phyloP scores from a whole-genome alignment of 2,113 vertebrate genomes.

The Butorides virescens region DNA sequence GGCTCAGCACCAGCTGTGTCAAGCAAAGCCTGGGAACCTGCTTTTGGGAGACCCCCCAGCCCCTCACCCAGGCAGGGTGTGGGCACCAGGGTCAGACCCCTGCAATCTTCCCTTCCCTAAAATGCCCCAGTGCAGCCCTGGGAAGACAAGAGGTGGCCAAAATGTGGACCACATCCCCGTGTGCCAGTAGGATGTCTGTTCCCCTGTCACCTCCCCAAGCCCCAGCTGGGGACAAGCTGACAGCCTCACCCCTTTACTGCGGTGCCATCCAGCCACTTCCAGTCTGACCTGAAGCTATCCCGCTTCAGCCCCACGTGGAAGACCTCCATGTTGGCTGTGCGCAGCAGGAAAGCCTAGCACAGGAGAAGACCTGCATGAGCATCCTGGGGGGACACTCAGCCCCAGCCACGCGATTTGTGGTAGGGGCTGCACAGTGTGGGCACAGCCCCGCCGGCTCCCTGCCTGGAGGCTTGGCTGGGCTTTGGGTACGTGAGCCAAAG shows the following conservation, averaged over 20 bases:
- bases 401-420: accelerated
- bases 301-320: constrained; percentile 31
- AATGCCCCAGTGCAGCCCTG: neutral
- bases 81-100: too few species aligned
- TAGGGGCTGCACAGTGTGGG: accelerated
- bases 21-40: neutral
- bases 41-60: neutral
- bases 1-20: neutral
- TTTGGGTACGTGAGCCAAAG: neutral
- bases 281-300: neutral
- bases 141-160: neutral
- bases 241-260: neutral
- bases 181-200: neutral
- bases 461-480: neutral
- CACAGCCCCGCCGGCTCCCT: neutral
- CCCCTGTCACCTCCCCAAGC: accelerated
- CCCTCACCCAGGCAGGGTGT: neutral
- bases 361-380: neutral
- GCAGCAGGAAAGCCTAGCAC: constrained; percentile 1
- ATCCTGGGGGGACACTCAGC: neutral
- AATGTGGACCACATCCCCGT: neutral
- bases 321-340: neutral
- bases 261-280: constrained; percentile 45
- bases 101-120: neutral
- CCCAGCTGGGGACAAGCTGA: neutral